Base-by-base conservation (phyloP, 2,797 vertebrate genomes). In the Lutjanus campechanus region DNA sequence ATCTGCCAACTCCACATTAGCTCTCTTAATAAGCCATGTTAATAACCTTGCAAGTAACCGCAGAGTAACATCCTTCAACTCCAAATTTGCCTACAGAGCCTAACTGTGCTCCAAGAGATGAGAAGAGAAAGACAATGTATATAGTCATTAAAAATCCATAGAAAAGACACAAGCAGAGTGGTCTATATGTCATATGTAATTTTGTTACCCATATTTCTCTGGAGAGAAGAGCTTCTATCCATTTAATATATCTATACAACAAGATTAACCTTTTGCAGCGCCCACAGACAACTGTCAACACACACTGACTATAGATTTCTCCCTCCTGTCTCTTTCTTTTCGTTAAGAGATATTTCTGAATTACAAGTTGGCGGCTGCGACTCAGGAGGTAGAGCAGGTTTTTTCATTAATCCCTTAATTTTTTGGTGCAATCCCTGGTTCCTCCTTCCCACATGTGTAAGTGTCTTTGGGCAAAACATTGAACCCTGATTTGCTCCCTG, bases 261-360 rank as follows among this genome's bases (percentile, higher is more conserved):
- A 59, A 80, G 81, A 87, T 90, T 83, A 88, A 90, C 88, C 91
- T 90, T 89, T 89, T 67, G 60, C 80, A 43, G 76, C 66, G 55
- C 22, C 56, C 69, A 89, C 75, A 83, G 77, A 84, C 80, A 83
- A 74, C 76, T 85, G 77, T 89, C 83, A 88, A 47, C 79, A 82
- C 70, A 82, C 44, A n/a, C 7, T 5, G 2, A 17, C 15, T 47
- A 59, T 8, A 43, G 56, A 41, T 62, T 44, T 43, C 50, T 66
- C 19, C 71, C 36, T 55, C 17, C 22, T 15, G 72, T 70, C 79
- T 25, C 54, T 47, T 61, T 60, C 40, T 41, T 11, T 17, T 15
- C 40, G 53, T 47, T 11, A 13, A 40, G 13, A 66, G 41, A 76
- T 65, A 44, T 66, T 49, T 80, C 47, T 55, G 25, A 54, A 19